Conservation (phyloP, 2,113 vertebrate species). For the Eurystomus gularis region DNA sequence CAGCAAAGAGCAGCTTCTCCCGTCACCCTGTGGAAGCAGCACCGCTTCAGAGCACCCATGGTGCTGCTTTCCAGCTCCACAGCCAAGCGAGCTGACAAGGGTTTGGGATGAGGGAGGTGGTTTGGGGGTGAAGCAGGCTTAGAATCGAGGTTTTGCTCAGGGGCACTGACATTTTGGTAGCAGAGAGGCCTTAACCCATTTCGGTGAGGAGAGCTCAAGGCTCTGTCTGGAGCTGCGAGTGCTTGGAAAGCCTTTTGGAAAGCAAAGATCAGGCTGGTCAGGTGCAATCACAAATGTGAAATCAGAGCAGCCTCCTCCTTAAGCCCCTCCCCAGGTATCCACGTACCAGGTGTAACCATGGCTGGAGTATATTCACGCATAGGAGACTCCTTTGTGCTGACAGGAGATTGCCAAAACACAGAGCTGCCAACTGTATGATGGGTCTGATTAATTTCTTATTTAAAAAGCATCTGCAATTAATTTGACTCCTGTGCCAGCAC, state of each 20-base stretch:
- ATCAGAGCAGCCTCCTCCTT: neutral
- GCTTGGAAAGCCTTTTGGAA: neutral
- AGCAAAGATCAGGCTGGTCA: neutral
- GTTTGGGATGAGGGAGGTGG: neutral
- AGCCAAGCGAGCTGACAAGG: too few species aligned
- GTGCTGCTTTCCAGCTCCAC: neutral
- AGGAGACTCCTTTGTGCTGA: neutral
- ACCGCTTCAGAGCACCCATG: too few species aligned
- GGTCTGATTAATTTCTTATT: too few species aligned
- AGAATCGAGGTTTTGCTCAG: neutral
- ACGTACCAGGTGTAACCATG: neutral
- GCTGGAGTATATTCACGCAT: neutral
- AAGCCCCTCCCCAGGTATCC: neutral
- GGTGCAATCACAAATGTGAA: neutral
- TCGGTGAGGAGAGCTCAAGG: neutral
- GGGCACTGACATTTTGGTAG: neutral
- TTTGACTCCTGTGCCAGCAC: neutral
- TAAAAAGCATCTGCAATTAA: neutral
- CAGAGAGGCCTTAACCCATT: neutral
- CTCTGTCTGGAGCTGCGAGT: neutral
- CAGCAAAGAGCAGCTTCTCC: too few species aligned
- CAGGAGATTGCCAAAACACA: neutral
- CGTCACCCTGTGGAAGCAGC: fast-evolving
- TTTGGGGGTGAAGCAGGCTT: neutral
- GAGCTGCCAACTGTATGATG: neutral